A percentile compares a stretch with the other conserved stretches of the same genome.
Evolutionary conservation across 2,888 invertebrate genomes (phyloP).

Genomic region (Cataglyphis altisquamis): DNA sequence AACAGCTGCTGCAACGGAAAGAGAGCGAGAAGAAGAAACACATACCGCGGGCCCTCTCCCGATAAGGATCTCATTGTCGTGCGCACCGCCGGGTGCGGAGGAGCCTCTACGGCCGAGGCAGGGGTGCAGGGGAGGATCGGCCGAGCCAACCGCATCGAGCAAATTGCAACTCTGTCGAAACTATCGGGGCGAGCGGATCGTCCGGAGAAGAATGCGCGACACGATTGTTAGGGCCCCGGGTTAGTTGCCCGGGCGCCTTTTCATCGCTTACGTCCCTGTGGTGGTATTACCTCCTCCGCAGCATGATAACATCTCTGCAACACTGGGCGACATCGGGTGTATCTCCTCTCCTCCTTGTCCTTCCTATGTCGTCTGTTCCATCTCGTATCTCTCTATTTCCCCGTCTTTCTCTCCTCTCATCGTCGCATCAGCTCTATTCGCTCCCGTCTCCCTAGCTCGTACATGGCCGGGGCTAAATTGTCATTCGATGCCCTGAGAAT

Average conservation of each 20-base stretch:
- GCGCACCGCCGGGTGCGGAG: conserved; percentile 67
- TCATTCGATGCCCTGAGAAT: conserved; percentile 86
- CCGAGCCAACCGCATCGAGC: conserved; percentile 79
- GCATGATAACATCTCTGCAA: conserved; percentile 80
- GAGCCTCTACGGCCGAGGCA: conserved; percentile 64
- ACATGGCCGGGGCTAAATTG: conserved; percentile 78
- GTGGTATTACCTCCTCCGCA: conserved; percentile 70
- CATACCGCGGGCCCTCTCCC: conserved; percentile 45
- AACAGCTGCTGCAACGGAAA: conserved; percentile 58
- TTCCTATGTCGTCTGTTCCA: conserved; percentile 30
- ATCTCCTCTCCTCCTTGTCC: conserved; percentile 51
- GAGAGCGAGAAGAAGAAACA: conserved; percentile 60
- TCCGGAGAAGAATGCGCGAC: conserved; percentile 84
- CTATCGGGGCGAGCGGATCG: conserved; percentile 82
- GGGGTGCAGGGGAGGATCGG: neutral
- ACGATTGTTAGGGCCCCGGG: conserved; percentile 80
- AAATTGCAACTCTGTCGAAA: conserved; percentile 85
- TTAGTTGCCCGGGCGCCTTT: conserved; percentile 74
- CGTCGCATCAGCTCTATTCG: conserved; percentile 30
- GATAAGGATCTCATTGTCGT: conserved; percentile 77
- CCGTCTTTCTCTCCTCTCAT: conserved; percentile 14
- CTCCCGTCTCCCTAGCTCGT: conserved; percentile 43
- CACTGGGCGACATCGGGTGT: conserved; percentile 67
- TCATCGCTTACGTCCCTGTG: conserved; percentile 74
- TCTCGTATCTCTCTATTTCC: conserved; percentile 14